phyloP scores from a whole-genome alignment of 2,888 invertebrate genomes.

The Phania funesta region DNA sequence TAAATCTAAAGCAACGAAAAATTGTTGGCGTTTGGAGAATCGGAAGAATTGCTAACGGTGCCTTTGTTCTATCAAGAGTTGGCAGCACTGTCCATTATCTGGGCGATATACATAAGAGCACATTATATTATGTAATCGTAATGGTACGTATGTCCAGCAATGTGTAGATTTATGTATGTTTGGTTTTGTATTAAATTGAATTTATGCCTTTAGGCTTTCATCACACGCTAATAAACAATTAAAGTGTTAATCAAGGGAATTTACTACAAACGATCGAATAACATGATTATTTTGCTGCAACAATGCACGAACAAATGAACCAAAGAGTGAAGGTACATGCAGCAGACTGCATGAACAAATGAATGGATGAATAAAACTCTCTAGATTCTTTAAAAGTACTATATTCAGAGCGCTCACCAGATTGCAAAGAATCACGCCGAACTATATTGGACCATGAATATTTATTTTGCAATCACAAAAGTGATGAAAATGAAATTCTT shows the following conservation, averaged over 20 bases:
- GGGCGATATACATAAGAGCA: no score
- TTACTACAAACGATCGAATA: slow-evolving; percentile 47
- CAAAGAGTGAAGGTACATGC: neutral
- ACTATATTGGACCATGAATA: no score
- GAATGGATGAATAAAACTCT: slow-evolving; percentile 3
- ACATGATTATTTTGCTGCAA: slow-evolving; percentile 51
- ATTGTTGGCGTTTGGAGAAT: no score
- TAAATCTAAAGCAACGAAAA: no score
- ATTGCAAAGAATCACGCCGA: no score
- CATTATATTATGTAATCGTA: neutral
- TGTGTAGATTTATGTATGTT: neutral
- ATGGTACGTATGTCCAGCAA: slow-evolving; percentile 2
- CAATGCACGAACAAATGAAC: slow-evolving; percentile 16
- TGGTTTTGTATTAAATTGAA: slow-evolving; percentile 8
- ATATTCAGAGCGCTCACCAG: no score
- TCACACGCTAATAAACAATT: slow-evolving; percentile 65
- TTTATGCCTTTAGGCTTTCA: slow-evolving; percentile 51
- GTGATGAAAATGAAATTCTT: no score
- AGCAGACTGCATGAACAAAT: neutral
- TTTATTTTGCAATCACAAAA: no score
- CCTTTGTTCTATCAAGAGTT: no score
- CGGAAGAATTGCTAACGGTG: no score
- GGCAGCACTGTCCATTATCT: no score
- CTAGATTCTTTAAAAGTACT: slow-evolving; percentile 14
- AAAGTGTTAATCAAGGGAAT: slow-evolving; percentile 56